Conservation (phyloP, 2,113 vertebrate species). For the Thomomys bottae region DNA sequence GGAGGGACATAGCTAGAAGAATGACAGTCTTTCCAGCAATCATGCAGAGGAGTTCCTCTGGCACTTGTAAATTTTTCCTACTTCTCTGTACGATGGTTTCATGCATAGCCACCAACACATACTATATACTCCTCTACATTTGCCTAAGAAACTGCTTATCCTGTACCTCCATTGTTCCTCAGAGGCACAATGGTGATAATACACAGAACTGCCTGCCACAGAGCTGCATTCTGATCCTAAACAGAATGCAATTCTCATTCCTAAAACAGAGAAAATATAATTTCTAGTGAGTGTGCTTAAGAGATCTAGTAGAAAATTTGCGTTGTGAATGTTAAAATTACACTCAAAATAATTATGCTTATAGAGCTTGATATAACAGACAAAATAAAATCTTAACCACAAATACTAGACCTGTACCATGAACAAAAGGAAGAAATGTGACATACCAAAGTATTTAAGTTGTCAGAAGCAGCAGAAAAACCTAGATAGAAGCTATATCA, state of each 20-base stretch:
- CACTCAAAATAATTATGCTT: conserved; percentile 41
- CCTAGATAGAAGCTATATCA: background rate
- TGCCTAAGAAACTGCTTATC: conserved; percentile 3
- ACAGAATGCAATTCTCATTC: conserved; percentile 55
- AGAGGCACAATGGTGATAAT: background rate
- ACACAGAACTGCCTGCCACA: conserved; percentile 21
- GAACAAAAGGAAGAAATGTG: background rate
- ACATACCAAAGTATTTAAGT: conserved; percentile 5
- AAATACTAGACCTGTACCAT: background rate
- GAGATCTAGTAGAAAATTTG: conserved; percentile 23
- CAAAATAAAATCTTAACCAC: conserved; percentile 38
- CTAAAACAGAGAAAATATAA: conserved; percentile 22
- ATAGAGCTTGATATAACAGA: background rate
- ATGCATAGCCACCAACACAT: background rate
- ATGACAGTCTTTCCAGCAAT: background rate
- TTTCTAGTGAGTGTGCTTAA: background rate
- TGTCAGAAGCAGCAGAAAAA: conserved; percentile 33
- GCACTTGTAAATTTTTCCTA: background rate
- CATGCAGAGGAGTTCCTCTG: background rate
- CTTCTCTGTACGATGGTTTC: background rate
- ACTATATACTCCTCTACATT: background rate
- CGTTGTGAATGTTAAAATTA: conserved; percentile 43
- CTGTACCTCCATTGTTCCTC: background rate
- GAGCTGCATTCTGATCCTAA: conserved; percentile 47
- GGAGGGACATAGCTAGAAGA: background rate